Base-by-base conservation (phyloP, 2,797 vertebrate genomes). In the Galago senegalensis region DNA sequence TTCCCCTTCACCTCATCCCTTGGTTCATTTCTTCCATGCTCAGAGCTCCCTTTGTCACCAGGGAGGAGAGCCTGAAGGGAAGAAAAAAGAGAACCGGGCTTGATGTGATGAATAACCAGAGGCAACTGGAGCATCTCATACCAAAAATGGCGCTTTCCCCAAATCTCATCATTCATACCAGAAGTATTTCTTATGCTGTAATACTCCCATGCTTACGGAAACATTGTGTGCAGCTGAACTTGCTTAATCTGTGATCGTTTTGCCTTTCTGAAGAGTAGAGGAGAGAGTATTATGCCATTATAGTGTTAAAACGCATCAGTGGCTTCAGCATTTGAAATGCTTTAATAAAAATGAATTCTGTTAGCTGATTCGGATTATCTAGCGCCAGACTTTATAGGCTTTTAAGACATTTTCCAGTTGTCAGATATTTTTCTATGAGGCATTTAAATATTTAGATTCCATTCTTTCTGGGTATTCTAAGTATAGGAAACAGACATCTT, bases 361-460 rank as follows among this genome's bases (percentile, higher is more conserved):
- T 94, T 97, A 96, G 95, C 94, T 94, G 95, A 94, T 95, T 97
- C 93, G 95, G 96, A 96, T 95, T 96, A 93, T 83, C 89, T 72
- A 96, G 81, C 1, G 2, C 70, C 94, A 97, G 96, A 65, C 37
- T 93, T 95, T 53, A 92, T 40, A 88, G 86, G 96, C 96, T 97
- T 97, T 96, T 96, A 97, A 98, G 93, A 97, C 84, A 91, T 92
- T 96, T 97, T 90, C 94, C 79, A 96, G 87, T 96, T 97, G 97
- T 92, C 92, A 96, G 92, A 90, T 82, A 61, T 87, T 97, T 97
- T 97, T 69, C 96, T 67, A 31, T 85, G 92, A 93, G 82, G 72
- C 46, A 46, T 95, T 97, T 96, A 96, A 98, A 98, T 98, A 96
- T 97, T 97, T 95, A 97, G 90, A 96, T 98, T 96, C 43, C 23